Evolutionary conservation across 2,113 vertebrate species (phyloP).

Genomic region (Centropus bengalensis): DNA sequence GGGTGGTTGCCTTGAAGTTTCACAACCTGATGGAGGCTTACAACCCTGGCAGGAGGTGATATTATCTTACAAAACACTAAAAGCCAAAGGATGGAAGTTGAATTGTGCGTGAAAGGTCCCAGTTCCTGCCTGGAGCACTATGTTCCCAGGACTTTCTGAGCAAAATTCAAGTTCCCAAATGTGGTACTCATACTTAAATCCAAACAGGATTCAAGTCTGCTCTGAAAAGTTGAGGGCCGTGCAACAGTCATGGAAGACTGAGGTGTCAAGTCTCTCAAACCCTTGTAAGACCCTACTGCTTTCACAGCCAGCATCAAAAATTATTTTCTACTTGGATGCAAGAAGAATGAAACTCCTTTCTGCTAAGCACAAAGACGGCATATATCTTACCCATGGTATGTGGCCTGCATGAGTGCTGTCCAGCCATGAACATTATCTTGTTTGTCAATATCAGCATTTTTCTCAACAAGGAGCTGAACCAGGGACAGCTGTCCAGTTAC

Average conservation of each 20-base stretch:
- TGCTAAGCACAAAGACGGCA: background rate
- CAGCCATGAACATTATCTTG: conserved; percentile 93
- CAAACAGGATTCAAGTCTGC: background rate
- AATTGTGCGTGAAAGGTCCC: background rate
- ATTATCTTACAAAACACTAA: background rate
- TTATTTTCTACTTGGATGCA: background rate
- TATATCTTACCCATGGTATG: conserved; percentile 90
- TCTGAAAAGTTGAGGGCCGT: background rate
- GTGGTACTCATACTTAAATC: background rate
- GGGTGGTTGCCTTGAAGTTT: background rate
- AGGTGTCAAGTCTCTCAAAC: background rate
- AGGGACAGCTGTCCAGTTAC: conserved; percentile 92
- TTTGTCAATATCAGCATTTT: conserved; percentile 88
- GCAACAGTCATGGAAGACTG: background rate
- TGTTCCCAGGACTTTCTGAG: background rate
- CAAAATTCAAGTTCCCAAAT: background rate
- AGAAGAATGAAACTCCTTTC: background rate
- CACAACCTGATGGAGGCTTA: background rate
- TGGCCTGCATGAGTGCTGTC: conserved; percentile 98
- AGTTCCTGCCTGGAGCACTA: background rate
- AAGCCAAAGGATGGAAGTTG: background rate
- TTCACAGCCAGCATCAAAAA: background rate
- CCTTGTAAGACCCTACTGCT: background rate
- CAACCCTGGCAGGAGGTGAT: background rate
- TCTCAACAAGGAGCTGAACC: conserved; percentile 93